Conservation (phyloP, 2,888 invertebrate species). For the Trissolcus japonicus region DNA sequence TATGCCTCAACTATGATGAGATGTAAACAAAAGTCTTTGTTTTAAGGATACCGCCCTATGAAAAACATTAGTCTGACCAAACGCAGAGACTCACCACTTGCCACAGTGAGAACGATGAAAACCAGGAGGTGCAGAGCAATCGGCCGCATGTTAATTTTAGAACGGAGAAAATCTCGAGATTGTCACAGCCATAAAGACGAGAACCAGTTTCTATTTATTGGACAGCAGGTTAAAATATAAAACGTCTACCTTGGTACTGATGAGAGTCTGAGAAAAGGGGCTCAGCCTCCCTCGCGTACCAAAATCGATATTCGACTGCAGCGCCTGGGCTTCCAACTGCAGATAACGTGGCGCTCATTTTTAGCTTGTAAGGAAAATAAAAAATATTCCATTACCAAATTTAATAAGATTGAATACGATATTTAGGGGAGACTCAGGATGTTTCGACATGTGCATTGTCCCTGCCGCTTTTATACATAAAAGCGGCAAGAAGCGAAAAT, state of each 20-base stretch:
- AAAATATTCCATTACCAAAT: no score
- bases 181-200: constrained; percentile 42
- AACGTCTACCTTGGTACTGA: constrained; percentile 49
- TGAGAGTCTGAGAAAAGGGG: constrained; percentile 27
- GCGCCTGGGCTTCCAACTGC: constrained; percentile 61
- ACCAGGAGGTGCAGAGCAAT: constrained; percentile 22
- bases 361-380: constrained; percentile 10
- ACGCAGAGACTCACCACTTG: constrained; percentile 48
- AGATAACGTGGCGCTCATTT: constrained; percentile 28
- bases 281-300: constrained; percentile 64
- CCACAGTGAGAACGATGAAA: constrained; percentile 17
- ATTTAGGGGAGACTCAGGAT: no score
- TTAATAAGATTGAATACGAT: no score
- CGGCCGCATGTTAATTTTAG: constrained; percentile 46
- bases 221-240: constrained; percentile 33
- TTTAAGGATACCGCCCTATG: constrained; percentile 39
- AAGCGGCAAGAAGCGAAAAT: no score
- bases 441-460: no score
- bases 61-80: constrained; percentile 35
- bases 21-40: constrained; percentile 14
- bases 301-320: constrained; percentile 67
- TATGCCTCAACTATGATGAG: not conserved
- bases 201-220: constrained; percentile 16
- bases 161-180: constrained; percentile 14
- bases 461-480: no score